phyloP scores from a whole-genome alignment of 2,797 vertebrate genomes.

The Anguilla anguilla region DNA sequence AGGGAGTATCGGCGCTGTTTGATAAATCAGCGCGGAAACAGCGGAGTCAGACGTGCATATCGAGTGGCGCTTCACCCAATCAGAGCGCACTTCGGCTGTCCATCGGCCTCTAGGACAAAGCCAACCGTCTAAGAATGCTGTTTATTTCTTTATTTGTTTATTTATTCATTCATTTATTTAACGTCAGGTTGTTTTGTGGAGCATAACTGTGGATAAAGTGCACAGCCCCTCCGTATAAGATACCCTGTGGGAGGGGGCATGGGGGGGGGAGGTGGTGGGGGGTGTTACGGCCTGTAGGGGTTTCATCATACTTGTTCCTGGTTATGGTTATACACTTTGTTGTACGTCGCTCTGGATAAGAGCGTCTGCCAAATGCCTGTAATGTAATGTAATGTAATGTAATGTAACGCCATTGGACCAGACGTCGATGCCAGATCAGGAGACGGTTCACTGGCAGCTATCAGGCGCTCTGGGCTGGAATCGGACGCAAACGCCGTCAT shows the following conservation, averaged over 20 bases:
- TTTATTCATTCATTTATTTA: not conserved
- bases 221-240: not conserved
- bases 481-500: conserved; percentile 8
- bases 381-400: too few species aligned
- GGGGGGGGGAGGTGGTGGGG: not conserved
- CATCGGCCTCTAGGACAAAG: not conserved
- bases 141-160: not conserved
- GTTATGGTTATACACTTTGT: too few species aligned
- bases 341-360: too few species aligned
- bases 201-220: not conserved
- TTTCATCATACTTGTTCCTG: too few species aligned
- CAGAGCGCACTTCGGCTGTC: conserved; percentile 9
- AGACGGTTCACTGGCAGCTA: not conserved
- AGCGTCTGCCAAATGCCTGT: too few species aligned
- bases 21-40: conserved; percentile 42
- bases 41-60: conserved; percentile 31
- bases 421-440: not conserved
- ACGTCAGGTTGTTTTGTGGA: not conserved
- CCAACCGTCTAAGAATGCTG: not conserved
- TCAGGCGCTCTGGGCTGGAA: not conserved
- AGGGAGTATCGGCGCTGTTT: conserved; percentile 36
- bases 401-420: not conserved
- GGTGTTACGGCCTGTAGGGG: not conserved
- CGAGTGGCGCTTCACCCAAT: conserved; percentile 32
- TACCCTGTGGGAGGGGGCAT: not conserved